Conservation (phyloP, 2,888 invertebrate genomes). For the Drosophila prolongata region DNA sequence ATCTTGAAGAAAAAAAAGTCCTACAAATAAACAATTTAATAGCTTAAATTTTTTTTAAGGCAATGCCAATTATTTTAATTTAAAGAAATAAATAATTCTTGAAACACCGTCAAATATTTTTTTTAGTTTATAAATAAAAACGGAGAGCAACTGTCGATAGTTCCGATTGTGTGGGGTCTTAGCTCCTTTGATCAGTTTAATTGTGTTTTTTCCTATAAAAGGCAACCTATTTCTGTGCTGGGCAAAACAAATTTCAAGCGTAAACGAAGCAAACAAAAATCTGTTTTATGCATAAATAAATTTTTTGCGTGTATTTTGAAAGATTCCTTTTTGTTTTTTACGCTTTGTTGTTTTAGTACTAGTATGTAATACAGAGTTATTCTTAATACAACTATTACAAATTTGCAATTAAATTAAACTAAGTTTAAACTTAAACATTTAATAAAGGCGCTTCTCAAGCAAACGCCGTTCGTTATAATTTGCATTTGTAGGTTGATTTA, state of each 20-base stretch:
- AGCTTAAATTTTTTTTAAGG: no score
- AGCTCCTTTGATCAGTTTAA: conserved; percentile 1
- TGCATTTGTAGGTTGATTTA: conserved; percentile 26
- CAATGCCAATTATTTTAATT: no score
- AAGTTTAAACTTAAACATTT: conserved; percentile 71
- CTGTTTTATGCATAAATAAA: conserved; percentile 63
- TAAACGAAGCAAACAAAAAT: conserved; percentile 41
- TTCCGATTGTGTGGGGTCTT: no score
- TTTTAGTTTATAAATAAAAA: neutral
- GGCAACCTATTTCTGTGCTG: conserved; percentile 27
- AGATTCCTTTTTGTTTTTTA: conserved; percentile 45
- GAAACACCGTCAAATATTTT: no score
- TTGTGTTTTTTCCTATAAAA: conserved; percentile 32
- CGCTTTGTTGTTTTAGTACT: conserved; percentile 66
- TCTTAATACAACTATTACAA: conserved; percentile 69
- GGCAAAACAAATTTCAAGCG: conserved; percentile 44
- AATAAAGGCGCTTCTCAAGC: conserved; percentile 66
- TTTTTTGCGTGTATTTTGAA: conserved; percentile 45
- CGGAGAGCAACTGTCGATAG: neutral
- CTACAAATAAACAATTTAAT: no score
- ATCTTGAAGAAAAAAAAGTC: no score
- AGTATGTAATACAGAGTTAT: conserved; percentile 72
- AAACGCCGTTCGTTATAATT: conserved; percentile 50
- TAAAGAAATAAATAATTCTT: no score
- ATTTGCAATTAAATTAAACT: conserved; percentile 70